Evolutionary conservation across 1,140 invertebrate species (phyloP), one percentile per base, ranked within the genome.

Genomic region (Sogatella furcifera): DNA sequence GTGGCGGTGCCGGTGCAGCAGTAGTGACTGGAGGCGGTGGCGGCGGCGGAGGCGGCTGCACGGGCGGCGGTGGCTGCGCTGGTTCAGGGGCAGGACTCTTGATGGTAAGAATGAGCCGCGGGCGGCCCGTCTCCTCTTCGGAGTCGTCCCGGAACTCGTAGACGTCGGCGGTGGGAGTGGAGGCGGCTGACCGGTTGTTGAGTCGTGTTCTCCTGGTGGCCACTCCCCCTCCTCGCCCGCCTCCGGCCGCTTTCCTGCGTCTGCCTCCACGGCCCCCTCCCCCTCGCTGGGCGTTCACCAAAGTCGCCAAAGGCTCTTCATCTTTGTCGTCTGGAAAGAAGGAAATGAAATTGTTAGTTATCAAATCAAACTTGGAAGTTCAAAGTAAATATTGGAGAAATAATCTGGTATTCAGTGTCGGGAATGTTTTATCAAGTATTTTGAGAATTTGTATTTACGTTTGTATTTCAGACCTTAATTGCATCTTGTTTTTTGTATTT

Each of bases 71-170:
- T 70, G 9, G 72, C 74, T 19, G 73, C n/a, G 70, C 70, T 14
- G 43, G 13, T 38, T 49, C 55, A 13, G 65, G 62, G n/a, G 59
- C 57, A 17, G 85, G 84, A 57, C 84, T 86, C 73, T 90, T 90
- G 44, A 90, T 90, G 0, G 88, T 90, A 1, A 90, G 75, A 60
- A 90, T 89, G 4, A 90, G 73, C 42, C 88, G 76, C 0, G 87
- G 88, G 46, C 87, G 74, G 55, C 80, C 74, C 74, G 57, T 71
- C 74, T 69, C 85, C 66, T 90, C 88, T 52, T 86, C 86, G 24
- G 86, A 86, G 69, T 90, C 88, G 67, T 91, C 88, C 65, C 87
- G 84, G 69, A 90, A 91, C 69, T 91, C 88, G 65, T 91, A 91
- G 3, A 91, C 81, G 68, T 91, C 88, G 1, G 81, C 80, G 76